Evolutionary conservation across 2,888 invertebrate genomes (phyloP).

Genomic region (Pammene fasciana): DNA sequence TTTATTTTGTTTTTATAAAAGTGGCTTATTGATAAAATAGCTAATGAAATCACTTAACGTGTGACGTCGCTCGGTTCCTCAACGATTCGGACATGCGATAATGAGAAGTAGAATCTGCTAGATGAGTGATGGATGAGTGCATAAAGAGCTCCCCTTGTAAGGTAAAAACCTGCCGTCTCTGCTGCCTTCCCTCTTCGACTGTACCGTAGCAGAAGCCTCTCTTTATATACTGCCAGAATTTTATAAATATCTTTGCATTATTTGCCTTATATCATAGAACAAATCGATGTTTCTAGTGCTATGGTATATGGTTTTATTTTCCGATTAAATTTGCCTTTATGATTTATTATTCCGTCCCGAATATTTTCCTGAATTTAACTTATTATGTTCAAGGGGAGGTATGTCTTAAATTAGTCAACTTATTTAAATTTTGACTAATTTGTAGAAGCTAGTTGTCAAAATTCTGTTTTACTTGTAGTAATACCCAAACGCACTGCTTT

Average conservation of each 20-base stretch:
- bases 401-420: conserved; percentile 35
- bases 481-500: conserved; percentile 51
- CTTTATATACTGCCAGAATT: conserved; percentile 42
- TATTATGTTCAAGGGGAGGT: conserved; percentile 47
- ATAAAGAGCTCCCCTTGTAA: conserved; percentile 79
- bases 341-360: conserved; percentile 25
- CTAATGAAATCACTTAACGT: conserved; percentile 72
- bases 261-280: conserved; percentile 24
- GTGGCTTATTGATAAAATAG: conserved; percentile 80
- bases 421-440: conserved; percentile 32
- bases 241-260: conserved; percentile 22
- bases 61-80: conserved; percentile 67
- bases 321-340: conserved; percentile 36
- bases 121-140: conserved; percentile 78
- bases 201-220: conserved; percentile 50
- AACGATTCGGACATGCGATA: conserved; percentile 66
- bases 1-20: conserved; percentile 72
- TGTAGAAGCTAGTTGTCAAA: conserved; percentile 41
- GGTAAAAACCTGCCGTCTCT: conserved; percentile 72
- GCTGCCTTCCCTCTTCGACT: conserved; percentile 57
- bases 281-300: conserved; percentile 31
- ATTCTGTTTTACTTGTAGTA: conserved; percentile 31
- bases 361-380: conserved; percentile 20
- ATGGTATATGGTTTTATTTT: conserved; percentile 33
- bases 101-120: conserved; percentile 73